Evolutionary conservation across 2,113 vertebrate genomes (phyloP), one percentile per base, ranked within the genome.

Genomic region (Symphodus melops): DNA sequence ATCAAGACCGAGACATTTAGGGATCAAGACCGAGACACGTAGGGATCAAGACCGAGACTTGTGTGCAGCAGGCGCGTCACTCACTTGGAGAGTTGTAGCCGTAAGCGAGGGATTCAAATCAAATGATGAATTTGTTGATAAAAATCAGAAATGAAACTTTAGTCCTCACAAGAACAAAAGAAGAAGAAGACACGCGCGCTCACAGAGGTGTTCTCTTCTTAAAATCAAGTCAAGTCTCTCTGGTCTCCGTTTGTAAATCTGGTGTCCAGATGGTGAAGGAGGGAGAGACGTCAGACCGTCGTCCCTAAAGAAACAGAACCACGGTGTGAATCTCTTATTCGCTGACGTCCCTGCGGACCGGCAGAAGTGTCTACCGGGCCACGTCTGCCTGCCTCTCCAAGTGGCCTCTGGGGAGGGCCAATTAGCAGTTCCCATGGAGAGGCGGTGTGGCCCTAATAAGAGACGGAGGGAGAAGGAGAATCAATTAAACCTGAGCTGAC

Each of bases 381-480:
- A 83, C 82, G 70, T 86, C 91, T 93, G 94, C 92, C 95, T 94
- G 95, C 94, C 93, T 95, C 90, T 93, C 92, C 93, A 95, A 96
- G 95, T 96, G 93, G 95, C 92, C 95, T 95, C 95, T 81, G 84
- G 96, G 95, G 97, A 96, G 75, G 86, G 80, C 93, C 95, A 97
- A 96, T 97, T 97, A 97, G 95, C 94, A 91, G 94, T 96, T 96
- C 95, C 96, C 96, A 94, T 96, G 95, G 96, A 96, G 95, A 97
- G 95, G 94, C 91, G 93, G 94, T 90, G 95, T 93, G 95, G 95
- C 92, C 95, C 92, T 96, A 96, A 97, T 96, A 96, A 94, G 95
- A 95, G 95, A 94, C 84, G 93, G 93, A 95, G 94, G 93, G 94
- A 96, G 95, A 89, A 91, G 95, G 94, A 95, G 95, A 97, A 97